Base-by-base conservation (phyloP, 2,113 vertebrate genomes). In the Tetrax tetrax region DNA sequence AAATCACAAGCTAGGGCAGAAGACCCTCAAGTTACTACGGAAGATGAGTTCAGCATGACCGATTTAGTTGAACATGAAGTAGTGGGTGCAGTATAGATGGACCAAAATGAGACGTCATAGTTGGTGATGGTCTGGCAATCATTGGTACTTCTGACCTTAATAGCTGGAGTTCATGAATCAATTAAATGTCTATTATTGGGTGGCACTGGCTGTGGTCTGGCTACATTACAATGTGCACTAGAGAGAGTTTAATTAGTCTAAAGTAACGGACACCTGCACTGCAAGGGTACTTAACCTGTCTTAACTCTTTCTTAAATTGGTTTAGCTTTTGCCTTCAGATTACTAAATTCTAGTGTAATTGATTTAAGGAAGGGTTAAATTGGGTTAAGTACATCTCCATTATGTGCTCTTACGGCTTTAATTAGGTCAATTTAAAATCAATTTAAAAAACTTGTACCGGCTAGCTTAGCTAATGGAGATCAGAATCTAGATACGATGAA, bases 361-460 rank as follows among this genome's bases (percentile, higher is more conserved):
- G 61, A 43, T 82, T 87, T 85, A 93, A 90, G 74, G 37, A 90
- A 68, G 61, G 63, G 78, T 95, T 92, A 79, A 64, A 79, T 51
- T 82, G 48, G 25, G 23, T 82, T 87, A 91, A 93, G 56, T 54
- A 50, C 25, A 29, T 59, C 37, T 93, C 51, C 48, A 51, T 87
- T 84, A 81, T 57, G 69, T 87, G 64, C 48, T 93, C 23, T 87
- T 81, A 54, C 6, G 50, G 37, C n/a, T 89, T 78, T 89, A 77
- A 84, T 93, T 89, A 70, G 69, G 56, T 76, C 47, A 59, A 85
- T 93, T 75, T 87, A 94, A 93, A 94, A 91, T 79, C 37, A 56
- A 11, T 90, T 88, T 83, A 51, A 66, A 79, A 68, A 96, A 75
- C 66, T 92, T 94, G 53, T 45, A 82, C 38, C 0, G 0, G 19